These are phyloP conservation scores for Amiota mariae DNA, from an alignment of 2,888 invertebrate genomes.

Conservation along the genomic window DNA sequence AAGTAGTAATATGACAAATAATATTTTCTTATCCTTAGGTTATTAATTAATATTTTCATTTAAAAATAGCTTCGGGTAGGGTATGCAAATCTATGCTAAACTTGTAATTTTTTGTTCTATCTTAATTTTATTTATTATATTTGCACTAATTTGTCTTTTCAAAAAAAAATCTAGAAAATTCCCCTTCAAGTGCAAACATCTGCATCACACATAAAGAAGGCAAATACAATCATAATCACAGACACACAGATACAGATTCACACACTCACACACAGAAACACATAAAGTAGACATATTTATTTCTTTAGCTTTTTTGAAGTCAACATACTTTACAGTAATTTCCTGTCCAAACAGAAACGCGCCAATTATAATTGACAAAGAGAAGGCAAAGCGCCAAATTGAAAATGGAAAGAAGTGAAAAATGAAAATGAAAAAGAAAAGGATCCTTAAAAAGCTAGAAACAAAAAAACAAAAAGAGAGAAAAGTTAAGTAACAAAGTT, in stretches of 20 bases:
- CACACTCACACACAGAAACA: too few relatives aligned
- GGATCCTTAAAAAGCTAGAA: neutral
- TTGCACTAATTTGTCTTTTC: neutral
- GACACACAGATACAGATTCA: too few relatives aligned
- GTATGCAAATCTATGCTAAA: too few relatives aligned
- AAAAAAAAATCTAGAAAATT: neutral
- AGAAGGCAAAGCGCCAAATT: conserved; percentile 16
- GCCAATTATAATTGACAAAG: conserved; percentile 29
- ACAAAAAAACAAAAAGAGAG: neutral
- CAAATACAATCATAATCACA: neutral
- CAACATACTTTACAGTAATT: conserved; percentile 47
- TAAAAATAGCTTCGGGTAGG: too few relatives aligned
- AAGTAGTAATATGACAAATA: too few relatives aligned
- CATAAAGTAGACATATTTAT: conserved; percentile 42
- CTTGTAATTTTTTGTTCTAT: too few relatives aligned
- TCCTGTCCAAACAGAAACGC: conserved; percentile 50
- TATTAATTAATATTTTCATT: too few relatives aligned
- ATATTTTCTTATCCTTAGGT: too few relatives aligned
- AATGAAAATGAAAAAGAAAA: neutral
- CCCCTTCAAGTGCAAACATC: conserved; percentile 12
- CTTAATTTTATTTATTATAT: neutral
- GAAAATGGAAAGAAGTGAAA: neutral
- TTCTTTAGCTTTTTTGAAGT: conserved; percentile 40
- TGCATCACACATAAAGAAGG: neutral
- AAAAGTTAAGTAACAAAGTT: conserved; percentile 14